These are phyloP conservation scores for Labroides dimidiatus DNA, from an alignment of 2,797 vertebrate species.

Conservation along the genomic window DNA sequence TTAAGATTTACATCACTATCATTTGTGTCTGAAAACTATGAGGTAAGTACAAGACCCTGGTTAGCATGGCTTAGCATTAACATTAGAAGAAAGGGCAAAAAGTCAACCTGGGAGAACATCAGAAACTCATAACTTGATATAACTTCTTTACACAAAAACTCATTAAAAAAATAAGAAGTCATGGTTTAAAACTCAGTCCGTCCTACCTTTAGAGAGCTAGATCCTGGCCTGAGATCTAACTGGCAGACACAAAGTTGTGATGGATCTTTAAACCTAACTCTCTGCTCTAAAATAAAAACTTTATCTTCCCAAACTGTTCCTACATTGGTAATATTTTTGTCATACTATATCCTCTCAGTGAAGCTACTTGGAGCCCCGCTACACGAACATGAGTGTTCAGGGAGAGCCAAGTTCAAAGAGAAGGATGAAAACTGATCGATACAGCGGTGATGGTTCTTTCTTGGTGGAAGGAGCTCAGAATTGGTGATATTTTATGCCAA, in stretches of 20 bases:
- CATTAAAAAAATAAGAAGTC: no score
- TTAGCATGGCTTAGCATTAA: no score
- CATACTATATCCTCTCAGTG: slow-evolving; percentile 25
- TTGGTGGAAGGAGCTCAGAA: slow-evolving; percentile 73
- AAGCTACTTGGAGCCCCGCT: slow-evolving; percentile 15
- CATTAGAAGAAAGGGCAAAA: no score
- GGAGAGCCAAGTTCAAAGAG: slow-evolving; percentile 56
- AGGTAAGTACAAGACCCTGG: no score
- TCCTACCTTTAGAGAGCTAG: neutral
- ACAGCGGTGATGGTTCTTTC: slow-evolving; percentile 69
- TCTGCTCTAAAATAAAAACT: neutral
- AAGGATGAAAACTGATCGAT: slow-evolving; percentile 70
- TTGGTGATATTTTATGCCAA: slow-evolving; percentile 89
- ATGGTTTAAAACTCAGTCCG: neutral
- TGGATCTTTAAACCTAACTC: neutral
- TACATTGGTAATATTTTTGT: slow-evolving; percentile 13
- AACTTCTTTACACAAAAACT: no score
- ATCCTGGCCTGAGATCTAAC: neutral
- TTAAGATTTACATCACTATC: no score
- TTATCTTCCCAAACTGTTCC: slow-evolving; percentile 3
- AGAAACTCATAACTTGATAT: no score
- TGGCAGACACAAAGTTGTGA: neutral
- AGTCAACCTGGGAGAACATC: no score
- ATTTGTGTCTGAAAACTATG: no score
- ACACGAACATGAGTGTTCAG: slow-evolving; percentile 40